Evolutionary conservation across 2,888 invertebrate species (phyloP), one percentile per base, ranked within the genome.

Genomic region (Dryadula phaetusa): DNA sequence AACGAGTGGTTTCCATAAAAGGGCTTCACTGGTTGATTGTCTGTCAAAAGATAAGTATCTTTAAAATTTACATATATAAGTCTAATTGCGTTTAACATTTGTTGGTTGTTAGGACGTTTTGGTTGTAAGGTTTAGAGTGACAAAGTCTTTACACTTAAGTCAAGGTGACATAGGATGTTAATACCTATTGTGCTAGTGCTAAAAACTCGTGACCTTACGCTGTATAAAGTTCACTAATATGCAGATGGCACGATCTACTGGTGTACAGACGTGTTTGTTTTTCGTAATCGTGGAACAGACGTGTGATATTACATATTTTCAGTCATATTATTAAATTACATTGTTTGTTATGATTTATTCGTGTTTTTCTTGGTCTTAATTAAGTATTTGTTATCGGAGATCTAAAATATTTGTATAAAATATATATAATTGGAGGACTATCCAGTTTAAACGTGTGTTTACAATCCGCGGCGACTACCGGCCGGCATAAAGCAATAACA

Each of bases 101-200:
- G 18, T 25, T 60, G 58, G 64, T 16, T 10, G 49, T 80, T 85
- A 77, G 34, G 76, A 62, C 76, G 64, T 76, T 82, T 72, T 76
- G 62, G 60, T 61, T 66, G 62, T 62, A 32, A 58, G 52, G n/a
- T 25, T 62, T 60, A 58, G 53, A 72, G 76, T 76, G 80, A 83
- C 82, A 82, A 84, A 84, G 84, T 87, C 84, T 85, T 70, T 72
- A 70, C 66, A 70, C 70, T 84, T 87, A 86, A 88, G 86, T 87
- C 92, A 92, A 92, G 92, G 91, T 90, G 92, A 92, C 89, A 90
- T 79, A 85, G 84, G 86, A 87, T 88, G 89, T 86, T 90, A 90
- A 90, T 87, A 82, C 63, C 86, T 88, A 89, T 89, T 89, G 87
- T 90, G 83, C 86, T 85, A 84, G 88, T 84, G 87, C 87, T 91